These are phyloP conservation scores for Cephalotes varians DNA, from an alignment of 2,888 invertebrate genomes.

Conservation along the genomic window DNA sequence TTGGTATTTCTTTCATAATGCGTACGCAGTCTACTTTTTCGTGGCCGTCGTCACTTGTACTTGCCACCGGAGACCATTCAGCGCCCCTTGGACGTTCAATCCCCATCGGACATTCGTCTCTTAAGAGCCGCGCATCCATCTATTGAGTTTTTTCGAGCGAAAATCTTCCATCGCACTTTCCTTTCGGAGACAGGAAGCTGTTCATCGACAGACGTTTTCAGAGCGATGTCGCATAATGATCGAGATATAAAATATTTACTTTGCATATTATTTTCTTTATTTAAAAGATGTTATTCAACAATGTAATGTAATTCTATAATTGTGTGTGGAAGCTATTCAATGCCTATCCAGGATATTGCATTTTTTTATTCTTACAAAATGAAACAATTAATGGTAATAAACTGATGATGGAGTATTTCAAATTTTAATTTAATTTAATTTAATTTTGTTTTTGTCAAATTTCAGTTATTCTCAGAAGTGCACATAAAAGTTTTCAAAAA, in stretches of 20 bases:
- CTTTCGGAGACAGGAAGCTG: slow-evolving; percentile 34
- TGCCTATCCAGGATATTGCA: neutral
- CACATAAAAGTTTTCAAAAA: neutral
- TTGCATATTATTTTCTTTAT: neutral
- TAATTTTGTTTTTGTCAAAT: neutral
- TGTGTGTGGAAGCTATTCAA: neutral
- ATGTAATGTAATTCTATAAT: neutral
- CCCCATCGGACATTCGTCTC: slow-evolving; percentile 46
- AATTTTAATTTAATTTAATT: neutral
- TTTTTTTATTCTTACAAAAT: neutral
- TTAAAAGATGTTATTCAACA: neutral
- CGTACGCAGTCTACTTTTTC: slow-evolving; percentile 63
- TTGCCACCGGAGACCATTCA: slow-evolving; percentile 52
- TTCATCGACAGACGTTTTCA: slow-evolving; percentile 38
- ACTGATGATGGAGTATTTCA: neutral
- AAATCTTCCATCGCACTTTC: slow-evolving; percentile 44
- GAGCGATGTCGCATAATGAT: slow-evolving; percentile 19
- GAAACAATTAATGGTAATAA: neutral
- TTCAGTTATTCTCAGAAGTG: neutral
- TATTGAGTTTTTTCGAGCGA: slow-evolving; percentile 55
- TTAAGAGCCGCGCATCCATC: slow-evolving; percentile 48
- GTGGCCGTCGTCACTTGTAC: slow-evolving; percentile 45
- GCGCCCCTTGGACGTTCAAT: slow-evolving; percentile 45
- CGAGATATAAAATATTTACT: neutral
- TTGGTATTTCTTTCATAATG: slow-evolving; percentile 77